Base-by-base conservation (phyloP, 2,113 vertebrate species). In the Tretioscincus oriximinensis region DNA sequence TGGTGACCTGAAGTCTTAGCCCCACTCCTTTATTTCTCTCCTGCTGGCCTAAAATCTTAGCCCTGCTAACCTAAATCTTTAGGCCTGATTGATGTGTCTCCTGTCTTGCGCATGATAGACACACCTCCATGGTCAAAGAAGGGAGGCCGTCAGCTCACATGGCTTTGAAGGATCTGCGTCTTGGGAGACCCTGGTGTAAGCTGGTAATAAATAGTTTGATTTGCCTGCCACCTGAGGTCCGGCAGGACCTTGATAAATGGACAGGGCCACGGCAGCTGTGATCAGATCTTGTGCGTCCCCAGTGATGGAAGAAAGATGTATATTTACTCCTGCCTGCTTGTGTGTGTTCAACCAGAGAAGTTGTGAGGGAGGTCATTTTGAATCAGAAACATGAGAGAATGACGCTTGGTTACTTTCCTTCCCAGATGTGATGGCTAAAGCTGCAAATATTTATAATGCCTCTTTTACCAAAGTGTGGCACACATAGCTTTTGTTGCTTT, bases 131-230 rank as follows among this genome's bases (percentile, higher is more conserved):
- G 28, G 47, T 31, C 10, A 0, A 0, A 41, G 4, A 3, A 29
- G 4, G 73, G 70, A 67, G 73, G 73, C 18, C 64, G 63, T 73
- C 70, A 2, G 5, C 70, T 7, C 9, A 1, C 9, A 1, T 0
- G 45, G 4, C 26, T n/a, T 28, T 1, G 29, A 22, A 7, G 77
- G 29, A 65, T 1, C 14, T 0, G 4, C 3, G 35, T 41, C 81
- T 65, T 0, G 77, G 45, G 5, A 78, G 58, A 11, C 9, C 6
- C 1, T 0, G 0, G 51, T 1, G 45, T 1, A 41, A 47, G 12
- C 58, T 26, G 60, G 66, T 2, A 85, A 22, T 11, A 2, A 0
- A 0, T 45, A 1, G 78, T 5, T 0, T 1, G 24, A n/a, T 81
- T 78, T 35, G 70, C 70, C 22, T 49, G 9, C 7, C 76, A 73